Base-by-base conservation (phyloP, 2,113 vertebrate genomes). In the Parus major region DNA sequence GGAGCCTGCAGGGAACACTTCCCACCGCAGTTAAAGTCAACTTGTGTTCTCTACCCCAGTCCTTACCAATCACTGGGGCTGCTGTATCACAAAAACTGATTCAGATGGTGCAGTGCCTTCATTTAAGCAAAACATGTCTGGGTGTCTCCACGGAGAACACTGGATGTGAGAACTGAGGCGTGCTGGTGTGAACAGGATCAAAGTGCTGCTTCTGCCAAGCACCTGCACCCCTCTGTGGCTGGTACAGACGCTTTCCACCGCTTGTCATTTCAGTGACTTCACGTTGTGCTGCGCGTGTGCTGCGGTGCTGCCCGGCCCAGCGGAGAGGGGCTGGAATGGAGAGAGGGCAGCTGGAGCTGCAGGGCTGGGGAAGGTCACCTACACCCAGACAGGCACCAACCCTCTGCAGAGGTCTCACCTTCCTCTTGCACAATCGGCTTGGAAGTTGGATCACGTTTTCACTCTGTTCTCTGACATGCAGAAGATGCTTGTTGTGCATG, bases 401-500 rank as follows among this genome's bases (percentile, higher is more conserved):
- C 25, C 64, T 59, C 23, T 60, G 35, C 5, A 25, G 10, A n/a
- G 17, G 4, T 49, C 31, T 57, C 28, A 0, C 53, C 49, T 82
- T 79, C 15, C 49, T 25, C 14, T 15, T 7, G 2, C 8, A 3
- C n/a, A 11, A 0, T 15, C 0, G 0, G n/a, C 60, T n/a, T n/a
- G 17, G 41, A 31, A 31, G 7, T 31, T 21, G 33, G 31, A 22
- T 33, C 8, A 0, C 0, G 0, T 69, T 61, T 80, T 27, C 20
- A 23, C 1, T 1, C 52, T n/a, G 24, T 15, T 50, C 24, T 61
- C 18, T 42, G 49, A 6, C 71, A 10, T 7, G 25, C 16, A 50
- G 23, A 49, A 41, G 25, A 46, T 1, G 1, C 18, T 29, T 0
- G 0, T 16, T 44, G 1, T 0, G 0, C 15, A 1, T 3, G 10